Conservation (phyloP, 2,113 vertebrate species). For the Megaleporinus macrocephalus region DNA sequence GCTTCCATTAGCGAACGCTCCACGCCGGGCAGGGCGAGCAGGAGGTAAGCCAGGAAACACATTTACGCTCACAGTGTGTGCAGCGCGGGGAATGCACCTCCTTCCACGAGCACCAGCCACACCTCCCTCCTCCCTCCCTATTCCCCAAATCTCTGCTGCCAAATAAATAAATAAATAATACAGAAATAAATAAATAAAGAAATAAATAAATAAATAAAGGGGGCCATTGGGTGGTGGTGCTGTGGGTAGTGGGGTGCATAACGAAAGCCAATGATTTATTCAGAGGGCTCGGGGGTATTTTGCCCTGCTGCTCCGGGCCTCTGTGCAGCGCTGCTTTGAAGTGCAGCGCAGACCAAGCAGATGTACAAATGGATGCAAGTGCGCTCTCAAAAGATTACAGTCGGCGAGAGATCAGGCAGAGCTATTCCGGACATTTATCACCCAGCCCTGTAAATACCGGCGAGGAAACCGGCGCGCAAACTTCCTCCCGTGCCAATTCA, state of each 20-base stretch:
- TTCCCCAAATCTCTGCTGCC: not conserved
- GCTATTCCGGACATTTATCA: constrained; percentile 39
- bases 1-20: constrained; percentile 51
- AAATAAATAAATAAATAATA: constrained; percentile 56
- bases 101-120: not conserved
- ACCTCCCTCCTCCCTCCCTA: no score
- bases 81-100: not conserved
- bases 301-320: constrained; percentile 66
- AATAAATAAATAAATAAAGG: no score
- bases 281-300: constrained; percentile 64
- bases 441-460: not conserved
- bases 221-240: no score
- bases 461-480: not conserved
- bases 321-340: constrained; percentile 69
- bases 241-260: constrained; percentile 53
- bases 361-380: constrained; percentile 64
- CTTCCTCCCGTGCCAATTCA: constrained; percentile 6
- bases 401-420: constrained; percentile 58
- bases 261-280: constrained; percentile 71
- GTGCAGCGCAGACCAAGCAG: constrained; percentile 58
- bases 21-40: not conserved
- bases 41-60: constrained; percentile 12
- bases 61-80: constrained; percentile 9
- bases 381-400: constrained; percentile 60
- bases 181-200: no score